Conservation (phyloP, 2,797 vertebrate genomes). For the Rallus crepitans region DNA sequence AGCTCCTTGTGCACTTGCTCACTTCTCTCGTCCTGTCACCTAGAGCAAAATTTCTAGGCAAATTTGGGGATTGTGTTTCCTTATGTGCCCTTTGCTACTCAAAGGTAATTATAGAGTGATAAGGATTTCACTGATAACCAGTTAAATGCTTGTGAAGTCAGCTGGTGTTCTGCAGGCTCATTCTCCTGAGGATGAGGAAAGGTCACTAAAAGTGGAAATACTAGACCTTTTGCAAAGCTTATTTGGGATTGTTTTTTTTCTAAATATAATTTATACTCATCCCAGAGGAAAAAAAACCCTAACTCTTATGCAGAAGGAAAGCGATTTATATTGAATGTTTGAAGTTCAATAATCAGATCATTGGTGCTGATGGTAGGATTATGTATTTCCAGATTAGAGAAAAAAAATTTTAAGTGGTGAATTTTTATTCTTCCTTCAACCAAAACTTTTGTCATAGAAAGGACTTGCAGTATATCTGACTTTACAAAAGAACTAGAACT, state of each 20-base stretch:
- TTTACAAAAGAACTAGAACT: neutral
- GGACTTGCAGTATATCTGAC: neutral
- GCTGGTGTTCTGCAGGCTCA: neutral
- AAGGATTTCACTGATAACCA: neutral
- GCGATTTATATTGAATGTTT: neutral
- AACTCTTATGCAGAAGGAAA: neutral
- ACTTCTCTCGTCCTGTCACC: neutral
- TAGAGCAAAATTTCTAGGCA: neutral
- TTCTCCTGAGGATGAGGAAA: neutral
- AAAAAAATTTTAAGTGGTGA: neutral
- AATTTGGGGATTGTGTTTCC: neutral
- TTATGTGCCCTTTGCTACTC: neutral
- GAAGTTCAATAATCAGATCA: neutral
- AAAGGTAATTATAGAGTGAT: neutral
- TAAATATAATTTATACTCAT: neutral
- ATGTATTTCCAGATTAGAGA: neutral
- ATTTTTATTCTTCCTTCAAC: neutral
- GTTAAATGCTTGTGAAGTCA: neutral
- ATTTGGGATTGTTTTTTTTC: neutral
- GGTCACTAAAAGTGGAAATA: neutral
- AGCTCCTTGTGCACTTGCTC: neutral
- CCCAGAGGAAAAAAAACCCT: neutral
- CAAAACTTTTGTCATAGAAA: neutral
- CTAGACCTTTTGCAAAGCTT: neutral
- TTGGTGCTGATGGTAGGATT: neutral